Evolutionary conservation across 2,797 vertebrate species (phyloP).

Genomic region (Pyrocephalus nanus): DNA sequence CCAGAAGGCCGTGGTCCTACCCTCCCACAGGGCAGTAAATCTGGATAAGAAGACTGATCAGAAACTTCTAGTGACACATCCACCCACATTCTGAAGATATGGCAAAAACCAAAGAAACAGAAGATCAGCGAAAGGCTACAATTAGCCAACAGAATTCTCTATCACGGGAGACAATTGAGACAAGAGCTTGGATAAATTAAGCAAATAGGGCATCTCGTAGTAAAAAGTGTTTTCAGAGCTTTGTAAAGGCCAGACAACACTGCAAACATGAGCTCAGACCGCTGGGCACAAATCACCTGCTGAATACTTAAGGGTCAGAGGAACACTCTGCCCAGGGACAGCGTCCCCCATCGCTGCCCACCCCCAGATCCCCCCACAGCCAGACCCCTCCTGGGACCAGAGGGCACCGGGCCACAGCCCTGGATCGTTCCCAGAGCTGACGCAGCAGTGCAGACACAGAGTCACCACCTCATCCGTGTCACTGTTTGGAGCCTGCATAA

Average conservation of each 20-base stretch:
- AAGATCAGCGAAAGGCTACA: neutral
- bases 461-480: neutral
- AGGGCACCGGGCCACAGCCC: neutral
- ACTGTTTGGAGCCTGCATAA: conserved; percentile 7
- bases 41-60: neutral
- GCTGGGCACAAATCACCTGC: neutral
- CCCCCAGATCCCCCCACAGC: accelerated
- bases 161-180: neutral
- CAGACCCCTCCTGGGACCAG: neutral
- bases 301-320: neutral
- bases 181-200: neutral
- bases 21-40: neutral
- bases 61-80: neutral
- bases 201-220: neutral
- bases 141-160: neutral
- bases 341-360: accelerated
- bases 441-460: neutral
- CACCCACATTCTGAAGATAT: neutral
- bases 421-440: neutral
- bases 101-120: neutral
- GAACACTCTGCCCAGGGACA: neutral
- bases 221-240: neutral
- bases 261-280: neutral
- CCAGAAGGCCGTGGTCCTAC: neutral
- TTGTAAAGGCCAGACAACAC: neutral